Evolutionary conservation across 2,113 vertebrate species (phyloP), one percentile per base, ranked within the genome.

Genomic region (Ovibos moschatus): DNA sequence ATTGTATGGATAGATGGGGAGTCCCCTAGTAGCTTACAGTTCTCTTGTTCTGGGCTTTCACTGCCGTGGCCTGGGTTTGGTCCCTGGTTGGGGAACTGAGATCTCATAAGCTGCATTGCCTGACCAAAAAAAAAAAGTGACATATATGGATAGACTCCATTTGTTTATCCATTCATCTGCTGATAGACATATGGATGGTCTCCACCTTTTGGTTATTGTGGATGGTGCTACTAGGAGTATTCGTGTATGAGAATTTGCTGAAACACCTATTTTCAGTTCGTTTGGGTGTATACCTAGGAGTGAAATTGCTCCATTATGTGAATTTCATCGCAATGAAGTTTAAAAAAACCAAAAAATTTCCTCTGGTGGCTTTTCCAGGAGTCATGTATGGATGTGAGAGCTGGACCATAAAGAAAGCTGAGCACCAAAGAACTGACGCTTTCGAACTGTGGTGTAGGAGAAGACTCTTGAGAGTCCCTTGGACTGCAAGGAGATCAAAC

Each of bases 81-180:
- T 51, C 5, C 45, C 78, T 81, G 28, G 78, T 51, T 51, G 28
- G 45, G 45, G 9, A 81, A 33, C 78, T 33, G 45, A 33, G 45
- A 50, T 33, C 45, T 28, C 5, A 10, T 47, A 81, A 50, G 9
- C 16, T 8, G 16, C 45, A 51, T 0, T 12, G 9, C 78, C 45
- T 33, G 45, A 47, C 28, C 28, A 11, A 79, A 50, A 33, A 19
- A 47, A 30, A 47, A 50, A 10, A 78, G 45, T 79, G 33, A 50
- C 9, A 6, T 5, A 45, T 7, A 3, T 25, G 15, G 6, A 27
- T 14, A 9, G 5, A 30, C 9, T 10, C 4, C 2, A 6, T 7
- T 23, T 27, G 28, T 7, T 51, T 40, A 28, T 2, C 33, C 9
- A 12, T 36, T 47, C 13, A 36, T 5, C 7, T 3, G 0, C 8